Evolutionary conservation across 2,797 vertebrate genomes (phyloP), one percentile per base, ranked within the genome.

Genomic region (Pangasius macronema): DNA sequence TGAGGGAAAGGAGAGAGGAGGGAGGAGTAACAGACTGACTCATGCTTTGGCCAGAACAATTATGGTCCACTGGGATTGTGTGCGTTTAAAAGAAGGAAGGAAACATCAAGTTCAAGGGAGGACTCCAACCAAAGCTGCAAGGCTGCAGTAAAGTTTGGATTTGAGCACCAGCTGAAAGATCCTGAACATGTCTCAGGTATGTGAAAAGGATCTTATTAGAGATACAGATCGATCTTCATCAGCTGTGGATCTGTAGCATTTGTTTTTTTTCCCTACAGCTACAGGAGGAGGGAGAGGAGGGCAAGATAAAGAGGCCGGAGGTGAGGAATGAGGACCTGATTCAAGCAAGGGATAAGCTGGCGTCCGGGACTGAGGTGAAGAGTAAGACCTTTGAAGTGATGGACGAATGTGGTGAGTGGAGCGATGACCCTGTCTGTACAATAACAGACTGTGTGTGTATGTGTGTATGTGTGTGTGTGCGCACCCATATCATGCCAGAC

Each of bases 381-480:
- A 96, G 98, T 92, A 99, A 99, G 95, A 99, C 99, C 0, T 95
- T 97, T 88, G 96, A 98, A 95, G 98, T 99, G 85, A 97, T 99
- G 97, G 95, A 96, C 87, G 95, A 99, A 88, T 99, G 97, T 2
- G 99, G 98, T 99, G 90, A 97, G 98, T 93, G 75, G 46, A 80
- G 14, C 16, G 81, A 51, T 46, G 27, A 73, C 53, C 73, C 30
- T 30, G n/a, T 73, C 20, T 81, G 49, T 42, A 42, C 51, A 76
- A 70, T 63, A 65, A 57, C 61, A 70, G 13, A 51, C 9, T 63
- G 0, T 76, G 33, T 30, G 33, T 68, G 4, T 36, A n/a, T 24
- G 27, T 68, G 2, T 33, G 70, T 77, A 83, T 65, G 13, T 82
- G n/a, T n/a, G 18, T 5, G 42, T 39, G 3, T 4, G 39, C 39